Conservation (phyloP, 2,888 invertebrate genomes). For the Uropetala carovei region DNA sequence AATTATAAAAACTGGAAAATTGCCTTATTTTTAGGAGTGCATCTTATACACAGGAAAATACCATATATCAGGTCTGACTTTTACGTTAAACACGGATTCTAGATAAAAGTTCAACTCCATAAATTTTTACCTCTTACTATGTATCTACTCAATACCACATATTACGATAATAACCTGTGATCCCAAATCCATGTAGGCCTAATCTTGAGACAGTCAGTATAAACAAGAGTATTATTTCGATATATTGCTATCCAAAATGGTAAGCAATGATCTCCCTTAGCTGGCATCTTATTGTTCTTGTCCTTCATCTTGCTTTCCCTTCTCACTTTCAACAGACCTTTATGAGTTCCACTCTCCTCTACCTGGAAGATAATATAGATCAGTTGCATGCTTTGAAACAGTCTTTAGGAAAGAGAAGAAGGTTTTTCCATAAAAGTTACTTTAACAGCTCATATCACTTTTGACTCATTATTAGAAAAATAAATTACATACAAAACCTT, state of each 20-base stretch:
- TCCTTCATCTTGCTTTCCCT: slow-evolving; percentile 65
- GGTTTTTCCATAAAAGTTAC: too few relatives aligned
- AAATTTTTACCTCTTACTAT: background rate
- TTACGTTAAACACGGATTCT: background rate
- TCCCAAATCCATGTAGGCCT: slow-evolving; percentile 93
- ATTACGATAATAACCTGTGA: slow-evolving; percentile 72
- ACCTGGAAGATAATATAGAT: background rate
- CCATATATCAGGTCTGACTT: background rate
- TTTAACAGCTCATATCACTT: too few relatives aligned
- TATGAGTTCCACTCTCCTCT: background rate
- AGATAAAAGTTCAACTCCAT: background rate
- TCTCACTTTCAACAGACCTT: slow-evolving; percentile 66
- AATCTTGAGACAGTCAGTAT: slow-evolving; percentile 85
- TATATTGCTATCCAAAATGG: slow-evolving; percentile 85
- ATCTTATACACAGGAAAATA: too few relatives aligned
- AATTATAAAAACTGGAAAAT: too few relatives aligned
- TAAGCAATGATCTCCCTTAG: slow-evolving; percentile 79
- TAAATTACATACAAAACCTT: too few relatives aligned
- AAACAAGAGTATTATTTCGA: slow-evolving; percentile 78
- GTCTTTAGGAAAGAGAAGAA: too few relatives aligned
- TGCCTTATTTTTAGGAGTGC: too few relatives aligned
- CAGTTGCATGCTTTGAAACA: too few relatives aligned
- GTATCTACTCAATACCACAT: background rate
- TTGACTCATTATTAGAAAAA: too few relatives aligned
- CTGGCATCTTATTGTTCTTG: slow-evolving; percentile 67